phyloP scores from a whole-genome alignment of 2,797 vertebrate species.

The Malacoraja senta region DNA sequence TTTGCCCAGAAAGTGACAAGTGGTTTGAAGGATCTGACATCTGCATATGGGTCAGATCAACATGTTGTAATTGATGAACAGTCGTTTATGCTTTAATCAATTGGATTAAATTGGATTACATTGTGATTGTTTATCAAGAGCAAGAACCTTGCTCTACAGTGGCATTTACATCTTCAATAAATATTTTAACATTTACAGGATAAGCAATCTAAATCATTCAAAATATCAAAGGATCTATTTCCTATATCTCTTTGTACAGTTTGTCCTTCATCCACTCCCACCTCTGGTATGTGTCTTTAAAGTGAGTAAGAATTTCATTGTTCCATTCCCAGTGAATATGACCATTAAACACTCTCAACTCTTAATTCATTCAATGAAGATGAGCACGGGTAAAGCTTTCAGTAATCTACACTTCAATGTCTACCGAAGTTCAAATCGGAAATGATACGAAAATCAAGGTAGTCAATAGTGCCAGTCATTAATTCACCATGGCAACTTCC shows the following conservation, averaged over 20 bases:
- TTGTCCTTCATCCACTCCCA: neutral
- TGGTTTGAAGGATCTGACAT: neutral
- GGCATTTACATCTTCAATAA: neutral
- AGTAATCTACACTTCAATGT: neutral
- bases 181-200: neutral
- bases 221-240: neutral
- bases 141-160: neutral
- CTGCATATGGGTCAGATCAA: neutral
- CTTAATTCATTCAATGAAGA: neutral
- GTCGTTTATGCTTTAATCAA: neutral
- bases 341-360: no score
- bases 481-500: neutral
- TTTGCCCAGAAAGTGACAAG: neutral
- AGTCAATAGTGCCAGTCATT: neutral
- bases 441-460: neutral
- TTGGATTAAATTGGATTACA: neutral
- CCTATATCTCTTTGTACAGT: neutral
- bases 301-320: no score
- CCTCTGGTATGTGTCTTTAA: neutral
- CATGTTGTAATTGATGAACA: neutral
- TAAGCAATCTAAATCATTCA: neutral
- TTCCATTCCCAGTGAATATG: no score
- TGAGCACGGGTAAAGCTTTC: neutral
- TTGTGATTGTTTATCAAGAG: neutral
- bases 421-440: neutral